Conservation (phyloP, 2,797 vertebrate genomes). For the Bradypodion ventrale region DNA sequence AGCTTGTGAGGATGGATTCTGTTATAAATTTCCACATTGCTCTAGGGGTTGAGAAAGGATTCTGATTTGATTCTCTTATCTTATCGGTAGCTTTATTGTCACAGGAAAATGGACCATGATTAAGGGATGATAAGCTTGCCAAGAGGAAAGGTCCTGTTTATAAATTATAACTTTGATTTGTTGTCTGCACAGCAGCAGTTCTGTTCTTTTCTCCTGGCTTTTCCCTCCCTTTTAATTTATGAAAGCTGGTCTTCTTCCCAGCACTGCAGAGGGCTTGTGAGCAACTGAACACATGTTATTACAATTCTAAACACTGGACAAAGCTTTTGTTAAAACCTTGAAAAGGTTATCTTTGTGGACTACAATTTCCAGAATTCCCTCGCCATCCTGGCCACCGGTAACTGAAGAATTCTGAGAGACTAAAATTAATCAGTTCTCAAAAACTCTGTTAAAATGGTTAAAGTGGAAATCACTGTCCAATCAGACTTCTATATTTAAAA, state of each 20-base stretch:
- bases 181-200: background rate
- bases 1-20: background rate
- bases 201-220: background rate
- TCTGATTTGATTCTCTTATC: constrained; percentile 28
- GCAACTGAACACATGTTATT: background rate
- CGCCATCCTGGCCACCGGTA: too few relatives aligned
- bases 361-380: too few relatives aligned
- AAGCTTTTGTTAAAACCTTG: too few relatives aligned
- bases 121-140: constrained; percentile 4
- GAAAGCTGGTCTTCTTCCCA: background rate
- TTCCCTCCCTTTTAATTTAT: background rate
- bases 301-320: background rate
- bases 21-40: background rate
- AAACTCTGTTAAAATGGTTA: background rate
- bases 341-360: too few relatives aligned
- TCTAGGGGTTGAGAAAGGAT: background rate
- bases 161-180: constrained; percentile 8
- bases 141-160: background rate
- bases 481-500: background rate
- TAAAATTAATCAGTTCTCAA: too few relatives aligned
- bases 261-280: background rate
- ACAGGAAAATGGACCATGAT: constrained; percentile 19
- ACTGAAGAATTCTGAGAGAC: too few relatives aligned
- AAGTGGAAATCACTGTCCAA: background rate
- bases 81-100: constrained; percentile 5